phyloP scores from a whole-genome alignment of 2,888 invertebrate species.

The Papilio protenor region DNA sequence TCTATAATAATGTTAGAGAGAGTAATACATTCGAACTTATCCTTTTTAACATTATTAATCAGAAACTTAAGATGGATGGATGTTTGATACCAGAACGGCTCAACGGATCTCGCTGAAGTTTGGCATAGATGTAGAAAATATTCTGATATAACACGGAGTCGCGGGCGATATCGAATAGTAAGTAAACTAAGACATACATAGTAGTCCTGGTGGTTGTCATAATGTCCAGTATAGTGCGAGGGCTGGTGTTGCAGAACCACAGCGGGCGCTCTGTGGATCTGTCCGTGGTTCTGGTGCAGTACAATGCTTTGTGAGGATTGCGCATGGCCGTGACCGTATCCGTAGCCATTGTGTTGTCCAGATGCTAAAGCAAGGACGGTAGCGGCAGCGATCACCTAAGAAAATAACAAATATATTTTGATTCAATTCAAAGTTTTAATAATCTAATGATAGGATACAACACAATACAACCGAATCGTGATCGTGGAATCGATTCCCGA shows the following conservation, averaged over 20 bases:
- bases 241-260: conserved; percentile 37
- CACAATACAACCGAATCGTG: neutral
- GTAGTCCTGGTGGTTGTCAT: conserved; percentile 52
- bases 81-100: no score
- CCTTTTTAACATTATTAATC: no score
- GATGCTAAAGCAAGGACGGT: conserved; percentile 50
- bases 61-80: no score
- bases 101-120: no score
- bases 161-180: neutral
- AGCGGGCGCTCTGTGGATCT: conserved; percentile 43
- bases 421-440: neutral
- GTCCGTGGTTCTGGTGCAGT: conserved; percentile 58
- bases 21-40: no score
- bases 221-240: conserved; percentile 44
- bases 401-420: neutral
- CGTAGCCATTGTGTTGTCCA: conserved; percentile 45
- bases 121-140: no score
- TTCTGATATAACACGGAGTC: no score
- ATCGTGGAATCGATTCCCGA: no score
- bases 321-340: conserved; percentile 51
- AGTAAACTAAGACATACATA: conserved; percentile 47
- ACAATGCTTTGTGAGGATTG: conserved; percentile 59
- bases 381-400: conserved; percentile 48
- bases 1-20: no score
- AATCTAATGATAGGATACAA: neutral